Evolutionary conservation across 2,113 vertebrate genomes (phyloP).

Genomic region (Deroptyus accipitrinus): DNA sequence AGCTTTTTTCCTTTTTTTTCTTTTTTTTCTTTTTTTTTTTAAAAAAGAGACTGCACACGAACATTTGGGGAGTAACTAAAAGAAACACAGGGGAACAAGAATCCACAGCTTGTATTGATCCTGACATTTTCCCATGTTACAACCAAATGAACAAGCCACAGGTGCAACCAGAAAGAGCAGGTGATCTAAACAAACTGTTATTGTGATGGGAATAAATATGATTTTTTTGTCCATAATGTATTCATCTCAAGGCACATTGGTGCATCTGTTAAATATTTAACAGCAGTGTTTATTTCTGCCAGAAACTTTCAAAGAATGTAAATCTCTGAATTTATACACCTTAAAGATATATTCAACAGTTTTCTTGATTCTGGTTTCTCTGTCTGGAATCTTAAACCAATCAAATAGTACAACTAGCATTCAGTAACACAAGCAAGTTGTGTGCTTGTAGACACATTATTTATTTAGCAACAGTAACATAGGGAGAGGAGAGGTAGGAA

Average conservation of each 20-base stretch:
- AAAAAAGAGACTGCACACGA: neutral
- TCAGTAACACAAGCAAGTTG: neutral
- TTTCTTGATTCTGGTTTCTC: neutral
- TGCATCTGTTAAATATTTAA: conserved; percentile 68
- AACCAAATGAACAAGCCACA: conserved; percentile 68
- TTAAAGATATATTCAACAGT: neutral
- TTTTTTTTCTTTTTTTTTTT: neutral
- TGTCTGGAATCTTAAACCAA: neutral
- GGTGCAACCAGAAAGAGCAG: conserved; percentile 71
- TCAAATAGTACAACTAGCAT: neutral
- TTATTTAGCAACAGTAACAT: neutral
- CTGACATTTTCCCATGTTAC: conserved; percentile 50
- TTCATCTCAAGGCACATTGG: conserved; percentile 64
- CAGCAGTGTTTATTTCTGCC: neutral
- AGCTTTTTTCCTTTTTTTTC: accelerated
- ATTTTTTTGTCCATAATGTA: conserved; percentile 62
- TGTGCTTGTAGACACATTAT: neutral
- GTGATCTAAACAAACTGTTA: conserved; percentile 73
- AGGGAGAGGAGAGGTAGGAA: neutral
- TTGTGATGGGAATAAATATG: conserved; percentile 59
- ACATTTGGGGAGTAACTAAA: conserved; percentile 37
- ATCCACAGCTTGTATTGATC: conserved; percentile 45
- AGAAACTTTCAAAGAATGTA: neutral
- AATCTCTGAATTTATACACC: neutral
- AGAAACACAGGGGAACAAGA: conserved; percentile 46